Evolutionary conservation across 2,113 vertebrate species (phyloP).

Genomic region (Gymnogyps californianus): DNA sequence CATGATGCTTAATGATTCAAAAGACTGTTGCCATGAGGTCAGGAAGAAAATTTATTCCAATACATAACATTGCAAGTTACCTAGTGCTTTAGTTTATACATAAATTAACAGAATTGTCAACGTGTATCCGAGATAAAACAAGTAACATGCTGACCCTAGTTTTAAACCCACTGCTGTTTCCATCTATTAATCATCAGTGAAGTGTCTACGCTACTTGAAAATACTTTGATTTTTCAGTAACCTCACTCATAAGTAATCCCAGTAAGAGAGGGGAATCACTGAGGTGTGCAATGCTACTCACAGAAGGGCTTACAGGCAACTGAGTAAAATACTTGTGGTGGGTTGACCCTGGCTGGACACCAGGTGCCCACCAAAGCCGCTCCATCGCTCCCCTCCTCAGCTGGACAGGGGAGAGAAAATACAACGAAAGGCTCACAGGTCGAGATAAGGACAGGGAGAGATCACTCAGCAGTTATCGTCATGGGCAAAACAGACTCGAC

Average conservation of each 20-base stretch:
- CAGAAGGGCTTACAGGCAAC: not conserved
- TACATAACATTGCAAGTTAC: not conserved
- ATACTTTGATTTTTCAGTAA: not conserved
- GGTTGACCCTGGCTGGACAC: no score
- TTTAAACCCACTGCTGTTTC: not conserved
- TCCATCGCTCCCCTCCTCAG: no score
- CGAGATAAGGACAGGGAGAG: no score
- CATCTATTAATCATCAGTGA: not conserved
- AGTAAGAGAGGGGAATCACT: not conserved
- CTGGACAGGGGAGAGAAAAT: no score
- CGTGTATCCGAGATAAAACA: not conserved
- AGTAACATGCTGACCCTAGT: not conserved
- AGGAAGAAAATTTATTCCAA: not conserved
- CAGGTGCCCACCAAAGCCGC: no score
- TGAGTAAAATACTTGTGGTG: not conserved
- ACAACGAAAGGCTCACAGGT: no score
- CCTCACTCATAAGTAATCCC: not conserved
- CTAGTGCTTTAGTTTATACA: not conserved
- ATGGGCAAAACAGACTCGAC: no score
- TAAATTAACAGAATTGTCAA: not conserved
- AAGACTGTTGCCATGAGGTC: not conserved
- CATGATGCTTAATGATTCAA: not conserved
- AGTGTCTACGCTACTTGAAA: not conserved
- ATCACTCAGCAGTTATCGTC: no score
- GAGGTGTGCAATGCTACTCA: not conserved